Evolutionary conservation across 2,113 vertebrate genomes (phyloP).

Genomic region (Hypocryptadius cinnamomeus): DNA sequence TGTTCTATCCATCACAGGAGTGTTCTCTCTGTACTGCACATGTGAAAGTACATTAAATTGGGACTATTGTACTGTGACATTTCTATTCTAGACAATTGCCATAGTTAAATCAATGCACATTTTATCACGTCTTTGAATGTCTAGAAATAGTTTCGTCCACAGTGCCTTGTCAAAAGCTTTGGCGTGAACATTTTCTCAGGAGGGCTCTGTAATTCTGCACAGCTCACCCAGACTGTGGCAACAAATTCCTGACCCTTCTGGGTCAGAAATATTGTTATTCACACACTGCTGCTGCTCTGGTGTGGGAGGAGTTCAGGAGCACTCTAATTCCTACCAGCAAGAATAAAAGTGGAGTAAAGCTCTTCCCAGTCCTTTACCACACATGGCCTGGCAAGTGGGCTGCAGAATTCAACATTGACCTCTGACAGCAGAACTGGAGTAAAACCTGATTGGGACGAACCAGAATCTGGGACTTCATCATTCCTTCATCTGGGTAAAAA

Average conservation of each 20-base stretch:
- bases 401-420: neutral
- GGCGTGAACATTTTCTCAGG: neutral
- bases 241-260: neutral
- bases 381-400: neutral
- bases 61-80: neutral
- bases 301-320: neutral
- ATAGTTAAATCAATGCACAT: neutral
- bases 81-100: constrained; percentile 2
- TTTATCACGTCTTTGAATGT: neutral
- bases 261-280: neutral
- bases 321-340: neutral
- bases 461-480: neutral
- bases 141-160: neutral
- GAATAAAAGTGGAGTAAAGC: neutral
- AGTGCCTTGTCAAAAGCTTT: neutral
- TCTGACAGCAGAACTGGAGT: neutral
- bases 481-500: neutral
- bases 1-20: neutral
- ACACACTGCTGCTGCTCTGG: neutral
- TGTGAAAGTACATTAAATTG: neutral
- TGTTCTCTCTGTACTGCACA: neutral
- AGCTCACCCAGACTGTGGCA: too few species aligned
- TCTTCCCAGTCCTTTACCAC: neutral
- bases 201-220: neutral
- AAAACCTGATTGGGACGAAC: neutral